Base-by-base conservation (phyloP, 2,888 invertebrate species). In the Deilephila elpenor region DNA sequence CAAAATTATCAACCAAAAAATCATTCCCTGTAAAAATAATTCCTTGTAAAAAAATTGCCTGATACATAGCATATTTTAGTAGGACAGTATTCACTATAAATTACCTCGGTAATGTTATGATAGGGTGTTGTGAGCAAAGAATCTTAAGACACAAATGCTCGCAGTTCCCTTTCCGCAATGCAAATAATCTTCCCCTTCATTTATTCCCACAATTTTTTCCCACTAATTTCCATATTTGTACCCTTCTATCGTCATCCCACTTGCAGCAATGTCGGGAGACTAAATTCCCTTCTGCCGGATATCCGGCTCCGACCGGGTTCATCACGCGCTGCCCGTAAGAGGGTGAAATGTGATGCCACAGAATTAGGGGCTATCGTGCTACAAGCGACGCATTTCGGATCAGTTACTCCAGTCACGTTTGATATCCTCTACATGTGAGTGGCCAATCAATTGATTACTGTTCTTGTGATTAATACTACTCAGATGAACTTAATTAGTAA, bases 341-440 rank as follows among this genome's bases (percentile, higher is more conserved):
- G n/a, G 56, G 19, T 56, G 56, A n/a, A 56, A 56, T 56, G n/a
- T n/a, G 56, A 56, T 56, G 56, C 56, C 56, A 56, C 56, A 14
- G 56, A 56, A 56, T 56, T 56, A n/a, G 5, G 19, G n/a, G 56
- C 56, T n/a, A 1, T 56, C 19, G 19, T 56, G n/a, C 56, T n/a
- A n/a, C n/a, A n/a, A 6, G 56, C 6, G n/a, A n/a, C 56, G 56
- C 5, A n/a, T 17, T 56, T n/a, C 56, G 1, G 5, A n/a, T 56
- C n/a, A n/a, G 56, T n/a, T n/a, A n/a, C 56, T 56, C n/a, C n/a
- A 56, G n/a, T 56, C 56, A 56, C 56, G n/a, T 56, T 56, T n/a
- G 56, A n/a, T 56, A 56, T 56, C 6, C 56, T 56, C n/a, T n/a
- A 6, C n/a, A 5, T n/a, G 56, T 56, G 17, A n/a, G 56, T 44